Evolutionary conservation across 2,797 vertebrate genomes (phyloP).

Genomic region (Garrulus glandarius): DNA sequence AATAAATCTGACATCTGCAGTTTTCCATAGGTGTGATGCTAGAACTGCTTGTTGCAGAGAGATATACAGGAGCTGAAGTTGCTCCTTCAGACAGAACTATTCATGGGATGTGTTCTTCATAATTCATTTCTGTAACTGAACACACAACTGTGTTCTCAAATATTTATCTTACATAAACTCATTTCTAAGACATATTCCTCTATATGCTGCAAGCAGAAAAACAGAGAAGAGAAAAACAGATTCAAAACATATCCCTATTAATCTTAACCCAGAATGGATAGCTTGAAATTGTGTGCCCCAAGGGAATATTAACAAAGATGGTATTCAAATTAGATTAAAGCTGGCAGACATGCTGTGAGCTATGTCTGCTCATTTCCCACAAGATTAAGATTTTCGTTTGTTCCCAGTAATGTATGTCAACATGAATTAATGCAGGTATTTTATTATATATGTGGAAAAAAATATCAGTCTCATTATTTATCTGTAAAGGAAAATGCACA

Average conservation of each 20-base stretch:
- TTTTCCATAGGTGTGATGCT: background rate
- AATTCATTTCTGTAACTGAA: background rate
- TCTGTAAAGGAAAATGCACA: background rate
- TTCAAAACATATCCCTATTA: background rate
- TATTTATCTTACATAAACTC: background rate
- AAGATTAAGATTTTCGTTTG: slow-evolving; percentile 14
- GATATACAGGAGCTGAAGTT: background rate
- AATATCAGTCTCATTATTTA: background rate
- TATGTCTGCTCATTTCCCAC: slow-evolving; percentile 1
- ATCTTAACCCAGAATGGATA: background rate
- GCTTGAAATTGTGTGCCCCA: background rate
- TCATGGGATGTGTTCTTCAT: background rate
- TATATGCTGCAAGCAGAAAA: background rate
- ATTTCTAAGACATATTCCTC: background rate
- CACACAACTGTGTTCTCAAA: background rate
- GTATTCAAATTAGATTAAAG: slow-evolving; percentile 40
- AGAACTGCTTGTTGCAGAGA: background rate
- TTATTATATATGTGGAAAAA: background rate
- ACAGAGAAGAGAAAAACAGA: background rate
- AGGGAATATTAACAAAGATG: slow-evolving; percentile 17
- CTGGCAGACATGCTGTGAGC: background rate
- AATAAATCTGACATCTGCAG: background rate
- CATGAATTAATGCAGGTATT: slow-evolving; percentile 14
- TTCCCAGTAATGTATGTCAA: background rate
- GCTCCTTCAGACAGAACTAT: background rate